Base-by-base conservation (phyloP, 1,140 invertebrate genomes). In the Zophobas atratus region DNA sequence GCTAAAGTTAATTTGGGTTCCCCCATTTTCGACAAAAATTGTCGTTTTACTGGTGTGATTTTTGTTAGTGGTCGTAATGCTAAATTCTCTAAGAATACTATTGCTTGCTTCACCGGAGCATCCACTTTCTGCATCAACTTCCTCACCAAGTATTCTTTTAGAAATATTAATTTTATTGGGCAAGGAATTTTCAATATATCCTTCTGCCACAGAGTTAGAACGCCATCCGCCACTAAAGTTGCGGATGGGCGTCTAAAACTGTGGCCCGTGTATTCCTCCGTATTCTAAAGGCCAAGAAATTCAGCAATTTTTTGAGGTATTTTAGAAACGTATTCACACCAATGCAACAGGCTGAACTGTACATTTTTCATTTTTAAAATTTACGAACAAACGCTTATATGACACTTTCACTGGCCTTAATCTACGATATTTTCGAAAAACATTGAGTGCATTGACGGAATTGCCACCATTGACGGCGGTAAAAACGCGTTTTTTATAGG, bases 341-440 rank as follows among this genome's bases (percentile, higher is more conserved):
- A 20, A 20, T 20, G 20, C 20, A 8, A 56, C 53, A 3, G 53
- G 53, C 32, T 56, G 53, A 8, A 56, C 53, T 1, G 53, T 56
- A 46, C 43, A 46, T 46, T 46, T 46, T 46, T 46, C 8, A 4
- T 8, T 56, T 56, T 56, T 1, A 34, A 32, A 56, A 6, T 56
- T 56, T 32, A 56, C n/a, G n/a, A 56, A 56, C 4, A 56, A 6
- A 33, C 53, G 53, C 53, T 56, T 56, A 34, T 56, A 33, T 1
- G 53, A 1, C n/a, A 56, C 32, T 33, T 56, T 56, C 34, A 32
- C 32, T 56, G 53, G 53, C 32, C 53, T 56, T 34, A 56, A 56
- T 6, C 6, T 32, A 6, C n/a, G n/a, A 33, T 34, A 56, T 32
- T 56, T 5, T 6, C 33, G 53, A 56, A 33, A 56, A 1, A 56